Evolutionary conservation across 2,888 invertebrate genomes (phyloP).

Genomic region (Thereva nobilitata): DNA sequence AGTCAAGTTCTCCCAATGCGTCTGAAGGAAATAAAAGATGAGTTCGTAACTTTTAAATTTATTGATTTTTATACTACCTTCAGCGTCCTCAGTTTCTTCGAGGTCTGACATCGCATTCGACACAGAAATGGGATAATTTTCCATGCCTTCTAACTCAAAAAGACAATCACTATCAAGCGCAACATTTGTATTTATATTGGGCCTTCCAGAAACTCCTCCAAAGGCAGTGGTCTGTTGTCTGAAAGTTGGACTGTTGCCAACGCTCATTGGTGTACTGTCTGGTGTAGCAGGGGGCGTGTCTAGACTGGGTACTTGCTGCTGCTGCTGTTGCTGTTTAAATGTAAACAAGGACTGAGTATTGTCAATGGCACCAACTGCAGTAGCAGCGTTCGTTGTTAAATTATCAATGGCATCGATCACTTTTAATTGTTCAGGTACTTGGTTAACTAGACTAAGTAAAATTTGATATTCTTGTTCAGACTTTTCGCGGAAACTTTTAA

Average conservation of each 20-base stretch:
- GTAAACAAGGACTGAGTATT: constrained; percentile 31
- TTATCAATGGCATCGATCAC: constrained; percentile 48
- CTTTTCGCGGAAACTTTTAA: constrained; percentile 73
- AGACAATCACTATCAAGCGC: constrained; percentile 70
- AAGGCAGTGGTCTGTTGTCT: constrained; percentile 48
- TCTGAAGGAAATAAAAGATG: constrained; percentile 45
- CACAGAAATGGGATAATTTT: constrained; percentile 42
- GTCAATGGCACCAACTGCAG: constrained; percentile 27
- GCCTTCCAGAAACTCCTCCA: constrained; percentile 28
- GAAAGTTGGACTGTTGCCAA: constrained; percentile 58
- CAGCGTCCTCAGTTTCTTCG: constrained; percentile 75
- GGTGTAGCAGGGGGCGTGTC: constrained; percentile 59
- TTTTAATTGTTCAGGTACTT: constrained; percentile 50
- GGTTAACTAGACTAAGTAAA: constrained; percentile 62
- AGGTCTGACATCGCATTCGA: constrained; percentile 60
- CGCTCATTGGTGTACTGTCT: constrained; percentile 58
- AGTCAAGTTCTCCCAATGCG: constrained; percentile 54
- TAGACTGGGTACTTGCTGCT: constrained; percentile 50
- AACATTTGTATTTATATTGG: constrained; percentile 32
- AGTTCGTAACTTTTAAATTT: constrained; percentile 7
- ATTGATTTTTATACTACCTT: constrained; percentile 67
- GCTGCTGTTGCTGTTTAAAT: constrained; percentile 41
- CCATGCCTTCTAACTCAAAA: constrained; percentile 74
- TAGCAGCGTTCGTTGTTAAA: constrained; percentile 23
- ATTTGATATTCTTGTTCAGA: constrained; percentile 73